Conservation (phyloP, 2,797 vertebrate species). For the Tokudaia muenninki region DNA sequence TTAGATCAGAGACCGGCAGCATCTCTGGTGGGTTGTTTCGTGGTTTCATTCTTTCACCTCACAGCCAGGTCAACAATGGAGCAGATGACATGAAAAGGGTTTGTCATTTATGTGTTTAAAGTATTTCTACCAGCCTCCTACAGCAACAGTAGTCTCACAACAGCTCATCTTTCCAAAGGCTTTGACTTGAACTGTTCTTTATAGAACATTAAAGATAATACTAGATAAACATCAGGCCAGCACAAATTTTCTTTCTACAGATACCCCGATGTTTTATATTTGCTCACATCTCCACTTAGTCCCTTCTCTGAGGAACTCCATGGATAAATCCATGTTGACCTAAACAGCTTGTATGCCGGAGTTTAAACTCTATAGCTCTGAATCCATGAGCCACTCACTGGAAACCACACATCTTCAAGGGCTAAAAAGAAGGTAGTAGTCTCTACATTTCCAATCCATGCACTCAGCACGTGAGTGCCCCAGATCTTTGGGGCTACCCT, state of each 20-base stretch:
- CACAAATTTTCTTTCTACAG: constrained; percentile 27
- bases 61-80: not conserved
- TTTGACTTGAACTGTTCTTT: constrained; percentile 21
- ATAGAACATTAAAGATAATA: constrained; percentile 31
- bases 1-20: not conserved
- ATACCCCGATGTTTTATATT: not conserved
- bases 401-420: constrained; percentile 68
- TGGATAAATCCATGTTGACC: not conserved
- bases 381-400: not conserved
- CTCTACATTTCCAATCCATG: constrained; percentile 60
- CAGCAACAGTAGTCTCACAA: constrained; percentile 14
- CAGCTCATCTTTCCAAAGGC: constrained; percentile 36
- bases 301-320: constrained; percentile 27
- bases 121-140: not conserved
- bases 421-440: constrained; percentile 45
- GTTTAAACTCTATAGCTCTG: not conserved
- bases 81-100: not conserved
- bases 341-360: constrained; percentile 29
- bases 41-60: not conserved
- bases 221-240: constrained; percentile 58
- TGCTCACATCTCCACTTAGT: constrained; percentile 44
- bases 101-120: constrained; percentile 37
- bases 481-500: not conserved
- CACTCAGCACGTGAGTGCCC: not conserved
- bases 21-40: not conserved